Base-by-base conservation (phyloP, 2,797 vertebrate genomes). In the Harpagifer antarcticus region DNA sequence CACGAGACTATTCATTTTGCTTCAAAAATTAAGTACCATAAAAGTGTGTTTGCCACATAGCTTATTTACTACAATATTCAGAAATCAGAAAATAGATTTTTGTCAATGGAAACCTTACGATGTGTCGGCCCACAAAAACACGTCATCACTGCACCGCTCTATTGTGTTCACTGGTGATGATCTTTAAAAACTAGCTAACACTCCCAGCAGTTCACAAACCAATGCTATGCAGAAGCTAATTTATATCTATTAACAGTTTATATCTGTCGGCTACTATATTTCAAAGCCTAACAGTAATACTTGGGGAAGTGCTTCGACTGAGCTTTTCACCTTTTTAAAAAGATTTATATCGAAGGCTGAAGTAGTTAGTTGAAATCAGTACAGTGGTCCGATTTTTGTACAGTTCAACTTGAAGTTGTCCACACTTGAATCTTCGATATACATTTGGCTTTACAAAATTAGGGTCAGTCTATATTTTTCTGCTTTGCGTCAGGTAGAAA, bases 171-270 rank as follows among this genome's bases (percentile, higher is more conserved):
- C 78, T 62, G 48, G 76, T 49, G 61, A 87, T 75, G 81, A 37
- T 9, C 67, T 66, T 60, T 59, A 23, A 78, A 56, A 76, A 16
- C 63, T 73, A 69, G 71, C 68, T 16, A 10, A 76, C 68, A 67
- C 72, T 76, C 62, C 59, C 53, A 4, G 68, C 84, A 79, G 48
- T 85, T 65, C 78, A 87, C 83, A 81, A 78, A 72, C 62, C 60
- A 61, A 89, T 33, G 90, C 92, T 92, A 93, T 93, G 93, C 91
- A 93, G 88, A 89, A 75, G 76, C 76, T 77, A 15, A 72, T 91
- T 89, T 88, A 61, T 89, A 87, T 78, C 40, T 68, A 27, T 56
- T 37, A 54, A 40, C 62, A 3, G 59, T 87, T 81, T 86, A 59
- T 84, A 83, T 67, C 47, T 81, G 43, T 70, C 47, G 50, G 75